Conservation (phyloP, 2,797 vertebrate genomes). For the Aotus griseimembra region DNA sequence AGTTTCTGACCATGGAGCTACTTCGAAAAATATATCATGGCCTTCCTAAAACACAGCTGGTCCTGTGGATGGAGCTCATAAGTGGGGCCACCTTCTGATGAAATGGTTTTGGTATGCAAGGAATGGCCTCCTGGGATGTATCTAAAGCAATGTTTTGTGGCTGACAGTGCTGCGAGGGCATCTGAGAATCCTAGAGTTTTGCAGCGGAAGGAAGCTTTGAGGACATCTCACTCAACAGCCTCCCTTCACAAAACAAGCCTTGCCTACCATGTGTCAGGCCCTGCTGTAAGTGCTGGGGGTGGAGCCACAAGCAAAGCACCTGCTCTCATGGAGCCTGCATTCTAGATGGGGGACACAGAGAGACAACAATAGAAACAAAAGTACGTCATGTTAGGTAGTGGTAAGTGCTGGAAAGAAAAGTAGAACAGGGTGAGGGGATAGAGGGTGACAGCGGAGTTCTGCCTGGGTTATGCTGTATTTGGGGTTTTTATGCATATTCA, state of each 20-base stretch:
- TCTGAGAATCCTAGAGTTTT: background rate
- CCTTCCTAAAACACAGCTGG: constrained; percentile 70
- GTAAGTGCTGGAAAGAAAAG: background rate
- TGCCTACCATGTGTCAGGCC: background rate
- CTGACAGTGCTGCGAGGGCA: background rate
- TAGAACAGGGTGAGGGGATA: background rate
- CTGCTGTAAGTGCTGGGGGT: background rate
- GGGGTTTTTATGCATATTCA: background rate
- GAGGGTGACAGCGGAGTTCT: background rate
- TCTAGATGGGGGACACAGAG: background rate
- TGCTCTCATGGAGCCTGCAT: background rate
- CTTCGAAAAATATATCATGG: constrained; percentile 29
- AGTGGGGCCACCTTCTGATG: constrained; percentile 21
- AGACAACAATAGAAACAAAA: background rate
- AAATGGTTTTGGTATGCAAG: constrained; percentile 54
- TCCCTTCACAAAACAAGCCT: background rate
- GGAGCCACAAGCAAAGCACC: background rate
- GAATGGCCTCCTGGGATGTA: constrained; percentile 59
- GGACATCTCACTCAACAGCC: background rate
- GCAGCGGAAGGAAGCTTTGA: background rate
- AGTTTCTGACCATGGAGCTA: background rate
- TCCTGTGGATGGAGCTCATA: background rate
- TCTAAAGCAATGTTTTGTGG: background rate
- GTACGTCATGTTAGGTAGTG: background rate
- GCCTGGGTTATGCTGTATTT: background rate